Conservation (phyloP, 2,888 invertebrate genomes). For the Sphaeridia pumilis region DNA sequence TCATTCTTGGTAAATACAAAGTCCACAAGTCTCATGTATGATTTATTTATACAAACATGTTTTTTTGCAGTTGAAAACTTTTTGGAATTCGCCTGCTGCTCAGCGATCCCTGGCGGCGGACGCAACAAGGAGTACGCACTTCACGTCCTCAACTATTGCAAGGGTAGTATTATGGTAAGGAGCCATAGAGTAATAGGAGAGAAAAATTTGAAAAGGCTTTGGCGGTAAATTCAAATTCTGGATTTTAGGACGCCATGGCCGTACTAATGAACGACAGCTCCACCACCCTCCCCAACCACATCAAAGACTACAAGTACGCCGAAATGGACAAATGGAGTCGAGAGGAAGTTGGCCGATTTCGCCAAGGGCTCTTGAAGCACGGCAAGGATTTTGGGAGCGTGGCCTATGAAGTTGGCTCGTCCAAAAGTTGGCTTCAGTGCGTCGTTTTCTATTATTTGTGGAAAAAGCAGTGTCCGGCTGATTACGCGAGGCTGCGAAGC, state of each 20-base stretch:
- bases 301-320: slow-evolving; percentile 51
- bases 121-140: slow-evolving; percentile 87
- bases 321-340: slow-evolving; percentile 74
- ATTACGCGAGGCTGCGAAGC: slow-evolving; percentile 63
- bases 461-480: slow-evolving; percentile 92
- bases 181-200: too few species aligned
- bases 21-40: too few species aligned
- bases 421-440: slow-evolving; percentile 76
- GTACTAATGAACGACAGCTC: slow-evolving; percentile 72
- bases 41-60: slow-evolving; percentile 26
- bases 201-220: too few species aligned
- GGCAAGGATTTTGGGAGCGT: slow-evolving; percentile 92
- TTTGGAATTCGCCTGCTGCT: slow-evolving; percentile 89
- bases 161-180: slow-evolving; percentile 74
- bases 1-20: too few species aligned
- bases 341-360: slow-evolving; percentile 77
- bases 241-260: slow-evolving; percentile 72
- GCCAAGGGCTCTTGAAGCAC: slow-evolving; percentile 73
- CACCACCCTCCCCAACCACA: slow-evolving; percentile 53
- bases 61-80: slow-evolving; percentile 70
- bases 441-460: slow-evolving; percentile 98
- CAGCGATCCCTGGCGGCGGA: slow-evolving; percentile 85
- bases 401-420: slow-evolving; percentile 72
- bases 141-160: slow-evolving; percentile 72
- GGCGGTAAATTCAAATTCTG: too few species aligned